Evolutionary conservation across 2,888 invertebrate genomes (phyloP), one percentile per base, ranked within the genome.

Genomic region (Ormia ochracea): DNA sequence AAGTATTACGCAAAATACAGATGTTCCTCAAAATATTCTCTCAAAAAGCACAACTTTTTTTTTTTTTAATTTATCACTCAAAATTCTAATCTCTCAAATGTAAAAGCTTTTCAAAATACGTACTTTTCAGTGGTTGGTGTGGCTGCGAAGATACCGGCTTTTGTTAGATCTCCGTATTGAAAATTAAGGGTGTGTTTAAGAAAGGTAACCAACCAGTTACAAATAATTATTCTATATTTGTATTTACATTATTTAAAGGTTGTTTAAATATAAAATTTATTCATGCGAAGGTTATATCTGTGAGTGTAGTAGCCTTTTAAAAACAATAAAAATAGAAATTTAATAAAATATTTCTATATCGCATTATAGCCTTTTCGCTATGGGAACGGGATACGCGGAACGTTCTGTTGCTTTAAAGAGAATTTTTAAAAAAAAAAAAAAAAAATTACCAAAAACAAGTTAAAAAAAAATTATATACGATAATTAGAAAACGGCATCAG

Each of bases 131-230:
- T 7, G 14, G n/a, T 28, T 65, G 43, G 41, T 31, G 14, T 56
- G 45, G 26, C 12, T 45, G 56, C 54, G 10, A 38, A 72, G 48
- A 75, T 72, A 68, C 80, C 72, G 76, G 76, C 76, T 80, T 80
- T 50, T 33, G 7, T 52, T 56, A 41, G 6, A 54, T 73, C 68
- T 56, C 7, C 9, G 17, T n/a, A 14, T 48, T 52, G 26, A 59
- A 52, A 14, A 23, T 28, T 76, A 76, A 76, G 76, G 80, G 80
- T 80, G 66, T 68, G 1, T 17, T 61, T 52, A 5, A 3, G 17
- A 41, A 26, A 36, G 72, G 31, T 56, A 61, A 23, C 72, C 80
- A 80, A 41, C 6, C 45, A 26, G 26, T 6, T 1, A 17, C 6
- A 6, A 14, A 41, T 41, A 7, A n/a, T n/a, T n/a, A n/a, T n/a